A percentile compares a stretch with the other conserved stretches of the same genome.
Evolutionary conservation across 2,797 vertebrate genomes (phyloP).

Genomic region (Gallirallus australis): DNA sequence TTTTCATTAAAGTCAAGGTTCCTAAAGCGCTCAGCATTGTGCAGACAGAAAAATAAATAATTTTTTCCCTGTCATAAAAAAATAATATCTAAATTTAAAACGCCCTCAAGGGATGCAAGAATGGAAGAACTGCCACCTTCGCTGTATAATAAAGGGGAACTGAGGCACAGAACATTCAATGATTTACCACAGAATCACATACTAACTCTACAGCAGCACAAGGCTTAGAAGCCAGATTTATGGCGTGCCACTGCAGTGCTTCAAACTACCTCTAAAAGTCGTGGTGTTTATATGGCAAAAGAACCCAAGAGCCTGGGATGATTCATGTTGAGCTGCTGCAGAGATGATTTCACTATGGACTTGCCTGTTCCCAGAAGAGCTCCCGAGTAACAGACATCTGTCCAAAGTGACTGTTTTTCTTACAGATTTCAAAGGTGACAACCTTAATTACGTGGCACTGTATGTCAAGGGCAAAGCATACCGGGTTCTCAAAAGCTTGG

Average conservation of each 20-base stretch:
- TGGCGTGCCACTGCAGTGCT: not conserved
- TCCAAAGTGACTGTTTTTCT: not conserved
- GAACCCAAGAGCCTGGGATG: not conserved
- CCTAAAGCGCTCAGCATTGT: not conserved
- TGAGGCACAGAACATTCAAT: not conserved
- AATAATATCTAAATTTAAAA: not conserved
- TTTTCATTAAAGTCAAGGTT: not conserved
- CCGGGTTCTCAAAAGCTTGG: not conserved
- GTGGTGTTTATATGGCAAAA: not conserved
- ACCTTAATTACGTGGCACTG: not conserved
- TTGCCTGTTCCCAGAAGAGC: not conserved
- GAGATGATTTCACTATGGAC: not conserved
- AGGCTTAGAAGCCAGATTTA: constrained; percentile 6
- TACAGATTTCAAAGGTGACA: not conserved
- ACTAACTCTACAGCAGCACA: not conserved
- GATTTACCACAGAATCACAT: constrained; percentile 3
- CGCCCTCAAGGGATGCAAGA: not conserved
- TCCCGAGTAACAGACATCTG: not conserved
- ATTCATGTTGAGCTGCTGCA: not conserved
- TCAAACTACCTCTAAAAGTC: not conserved
- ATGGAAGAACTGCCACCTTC: not conserved
- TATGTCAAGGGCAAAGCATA: not conserved
- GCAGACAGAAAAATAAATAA: not conserved
- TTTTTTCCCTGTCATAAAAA: not conserved
- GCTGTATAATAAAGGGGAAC: not conserved